phyloP scores from a whole-genome alignment of 2,888 invertebrate species.

The Euzetes globulus region DNA sequence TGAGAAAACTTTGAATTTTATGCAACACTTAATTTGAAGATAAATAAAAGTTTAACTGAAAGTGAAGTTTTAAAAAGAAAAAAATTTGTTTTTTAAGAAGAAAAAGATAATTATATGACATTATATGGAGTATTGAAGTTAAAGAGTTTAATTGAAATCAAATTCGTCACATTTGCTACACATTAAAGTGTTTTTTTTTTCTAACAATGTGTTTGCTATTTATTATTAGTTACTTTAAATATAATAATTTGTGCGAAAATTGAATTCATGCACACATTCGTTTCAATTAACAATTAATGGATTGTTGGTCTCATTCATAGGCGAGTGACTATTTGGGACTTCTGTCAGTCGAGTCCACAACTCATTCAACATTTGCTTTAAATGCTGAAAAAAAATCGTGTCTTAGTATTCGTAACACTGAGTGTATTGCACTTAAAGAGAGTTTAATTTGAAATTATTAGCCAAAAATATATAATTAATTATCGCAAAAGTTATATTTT shows the following conservation, averaged over 20 bases:
- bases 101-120: background rate
- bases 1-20: background rate
- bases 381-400: background rate
- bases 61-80: background rate
- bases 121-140: background rate
- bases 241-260: slow-evolving; percentile 3
- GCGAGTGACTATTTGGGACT: slow-evolving; percentile 10
- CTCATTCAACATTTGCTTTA: background rate
- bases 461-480: background rate
- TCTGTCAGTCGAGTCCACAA: background rate
- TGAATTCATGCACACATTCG: slow-evolving; percentile 7
- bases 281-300: slow-evolving; percentile 20
- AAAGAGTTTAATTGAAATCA: background rate
- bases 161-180: background rate
- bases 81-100: background rate
- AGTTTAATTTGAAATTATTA: background rate
- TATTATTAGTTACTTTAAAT: slow-evolving; percentile 22
- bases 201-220: background rate
- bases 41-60: background rate
- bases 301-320: slow-evolving; percentile 11
- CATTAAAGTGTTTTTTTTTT: no score
- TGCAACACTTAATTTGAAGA: background rate
- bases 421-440: slow-evolving; percentile 4
- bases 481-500: background rate
- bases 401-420: background rate